A percentile compares a stretch with the other conserved stretches of the same genome.
Conservation (phyloP, 2,113 vertebrate species). For the Oncorhynchus masou region DNA sequence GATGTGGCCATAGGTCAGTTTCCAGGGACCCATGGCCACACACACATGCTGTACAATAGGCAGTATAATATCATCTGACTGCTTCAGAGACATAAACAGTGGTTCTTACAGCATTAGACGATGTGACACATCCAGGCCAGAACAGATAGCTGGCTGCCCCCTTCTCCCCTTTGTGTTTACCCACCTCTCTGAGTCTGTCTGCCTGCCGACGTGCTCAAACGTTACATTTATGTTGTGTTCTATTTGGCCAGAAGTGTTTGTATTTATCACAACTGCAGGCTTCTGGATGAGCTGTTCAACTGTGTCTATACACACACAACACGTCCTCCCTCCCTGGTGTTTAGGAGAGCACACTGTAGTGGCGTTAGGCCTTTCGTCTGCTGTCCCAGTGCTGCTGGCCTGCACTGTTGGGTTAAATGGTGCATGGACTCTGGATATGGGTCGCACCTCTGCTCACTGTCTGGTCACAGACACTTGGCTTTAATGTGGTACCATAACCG, state of each 20-base stretch:
- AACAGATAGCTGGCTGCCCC: constrained; percentile 29
- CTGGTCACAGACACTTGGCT: constrained; percentile 64
- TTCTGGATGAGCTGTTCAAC: background rate
- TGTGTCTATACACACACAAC: background rate
- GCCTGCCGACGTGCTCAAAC: constrained; percentile 6
- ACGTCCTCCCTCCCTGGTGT: constrained; percentile 26
- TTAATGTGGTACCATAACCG: constrained; percentile 33
- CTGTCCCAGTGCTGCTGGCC: constrained; percentile 36
- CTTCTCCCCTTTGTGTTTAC: constrained; percentile 15
- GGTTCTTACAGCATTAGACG: constrained; percentile 20
- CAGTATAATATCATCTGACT: constrained; percentile 7
- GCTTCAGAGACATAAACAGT: constrained; percentile 38
- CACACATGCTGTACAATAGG: background rate
- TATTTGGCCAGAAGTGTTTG: constrained; percentile 37
- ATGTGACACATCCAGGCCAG: constrained; percentile 1
- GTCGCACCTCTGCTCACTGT: constrained; percentile 33
- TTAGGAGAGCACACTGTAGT: background rate
- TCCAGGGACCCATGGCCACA: background rate
- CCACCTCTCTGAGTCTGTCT: constrained; percentile 31
- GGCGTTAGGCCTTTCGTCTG: constrained; percentile 17
- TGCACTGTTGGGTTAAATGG: constrained; percentile 57
- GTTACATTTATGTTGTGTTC: constrained; percentile 50
- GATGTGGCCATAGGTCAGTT: background rate
- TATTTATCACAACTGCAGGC: constrained; percentile 42
- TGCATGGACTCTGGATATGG: constrained; percentile 60